Base-by-base conservation (phyloP, 2,113 vertebrate genomes). In the Semicossyphus pulcher region DNA sequence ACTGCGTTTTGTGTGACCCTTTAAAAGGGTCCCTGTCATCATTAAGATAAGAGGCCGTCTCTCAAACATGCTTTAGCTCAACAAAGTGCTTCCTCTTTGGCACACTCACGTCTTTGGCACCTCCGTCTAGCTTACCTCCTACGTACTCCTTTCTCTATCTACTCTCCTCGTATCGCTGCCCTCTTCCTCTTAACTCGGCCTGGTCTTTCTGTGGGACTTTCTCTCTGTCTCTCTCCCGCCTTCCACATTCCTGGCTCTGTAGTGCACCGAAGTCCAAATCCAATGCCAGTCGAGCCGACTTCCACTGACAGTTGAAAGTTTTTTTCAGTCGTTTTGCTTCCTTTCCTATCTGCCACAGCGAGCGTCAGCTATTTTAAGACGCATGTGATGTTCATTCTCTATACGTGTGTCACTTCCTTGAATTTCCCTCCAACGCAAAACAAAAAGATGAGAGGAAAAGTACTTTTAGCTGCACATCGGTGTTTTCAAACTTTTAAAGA, bases 71-170 rank as follows among this genome's bases (percentile, higher is more conserved):
- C 91, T 93, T 84, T 62, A 89, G 84, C 64, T 77, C 73, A 81
- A 93, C 93, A 94, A 94, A 94, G 94, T 93, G 90, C 83, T 81
- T 87, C 88, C 90, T 93, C 92, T 89, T 87, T 86, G 88, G 60
- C 81, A 28, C 91, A 89, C 90, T 91, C 88, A 31, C 78, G 84
- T 92, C 88, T 86, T 80, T 69, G 63, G 67, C 90, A 86, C 89
- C 72, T 84, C 77, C 23, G 73, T 82, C 76, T 59, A 56, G 67
- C 76, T 73, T 61, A n/a, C n/a, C 74, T 62, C 70, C 42, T 44
- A 64, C 80, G 31, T 83, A 48, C 84, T 64, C 85, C 16, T 56
- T n/a, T 64, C 73, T 71, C 75, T 91, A 89, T 91, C 89, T 86
- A 15, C 47, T 58, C 72, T 25, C 29, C 66, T 63, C 81, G 32